Evolutionary conservation across 2,113 vertebrate species (phyloP).

Genomic region (Chrysemys picta): DNA sequence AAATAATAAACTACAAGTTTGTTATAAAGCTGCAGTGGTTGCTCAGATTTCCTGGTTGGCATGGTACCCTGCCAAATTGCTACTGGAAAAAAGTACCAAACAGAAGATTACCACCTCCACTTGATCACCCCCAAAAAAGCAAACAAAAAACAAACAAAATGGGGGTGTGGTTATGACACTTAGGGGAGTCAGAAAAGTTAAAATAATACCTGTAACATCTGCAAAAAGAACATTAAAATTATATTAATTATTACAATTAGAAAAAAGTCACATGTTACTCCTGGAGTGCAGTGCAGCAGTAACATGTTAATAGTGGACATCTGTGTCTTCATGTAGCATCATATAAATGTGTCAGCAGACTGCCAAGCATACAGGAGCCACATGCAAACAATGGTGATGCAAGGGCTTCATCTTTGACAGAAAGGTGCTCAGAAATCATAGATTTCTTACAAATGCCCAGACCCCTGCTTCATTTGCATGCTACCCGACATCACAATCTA

Average conservation of each 20-base stretch:
- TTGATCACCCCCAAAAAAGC: background rate
- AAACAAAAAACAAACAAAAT: background rate
- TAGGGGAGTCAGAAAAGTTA: background rate
- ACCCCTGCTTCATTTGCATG: background rate
- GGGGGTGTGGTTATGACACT: background rate
- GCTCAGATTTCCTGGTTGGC: background rate
- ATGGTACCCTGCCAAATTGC: background rate
- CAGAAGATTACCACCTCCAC: background rate
- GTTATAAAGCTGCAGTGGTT: background rate
- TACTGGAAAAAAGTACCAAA: background rate
- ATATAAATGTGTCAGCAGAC: background rate
- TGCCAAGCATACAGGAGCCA: background rate
- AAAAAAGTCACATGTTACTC: constrained; percentile 1
- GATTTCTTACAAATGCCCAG: background rate
- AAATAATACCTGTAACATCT: background rate
- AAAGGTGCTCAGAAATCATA: background rate
- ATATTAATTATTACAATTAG: constrained; percentile 12
- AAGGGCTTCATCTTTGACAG: background rate
- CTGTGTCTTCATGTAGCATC: background rate
- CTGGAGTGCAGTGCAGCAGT: background rate
- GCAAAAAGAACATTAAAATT: constrained; percentile 36
- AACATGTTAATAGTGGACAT: background rate
- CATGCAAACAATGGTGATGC: background rate
- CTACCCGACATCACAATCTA: background rate
- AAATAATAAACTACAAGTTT: background rate